A percentile compares a stretch with the other conserved stretches of the same genome.
Conservation (phyloP, 2,888 invertebrate genomes). For the Acholoe squamosa region DNA sequence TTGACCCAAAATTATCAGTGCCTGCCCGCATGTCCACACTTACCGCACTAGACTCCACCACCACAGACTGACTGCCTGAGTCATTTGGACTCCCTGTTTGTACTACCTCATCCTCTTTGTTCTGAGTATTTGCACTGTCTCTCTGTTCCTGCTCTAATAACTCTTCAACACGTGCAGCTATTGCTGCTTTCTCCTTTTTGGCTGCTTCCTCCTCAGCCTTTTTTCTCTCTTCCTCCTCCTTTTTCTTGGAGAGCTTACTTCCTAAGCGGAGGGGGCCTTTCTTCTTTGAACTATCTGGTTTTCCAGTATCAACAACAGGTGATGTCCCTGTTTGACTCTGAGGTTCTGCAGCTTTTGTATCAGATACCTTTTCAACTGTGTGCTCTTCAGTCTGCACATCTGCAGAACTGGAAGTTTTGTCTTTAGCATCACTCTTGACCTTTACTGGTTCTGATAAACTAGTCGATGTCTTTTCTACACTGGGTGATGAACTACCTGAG, state of each 20-base stretch:
- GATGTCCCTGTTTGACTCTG: background rate
- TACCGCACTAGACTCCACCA: too few species aligned
- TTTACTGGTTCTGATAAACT: background rate
- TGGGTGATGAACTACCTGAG: background rate
- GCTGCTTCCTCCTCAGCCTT: slow-evolving; percentile 64
- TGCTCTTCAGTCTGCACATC: background rate
- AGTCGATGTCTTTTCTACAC: background rate
- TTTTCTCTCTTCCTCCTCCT: background rate
- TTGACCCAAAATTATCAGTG: background rate
- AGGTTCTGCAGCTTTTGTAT: background rate
- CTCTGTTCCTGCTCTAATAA: background rate
- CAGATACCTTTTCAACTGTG: background rate
- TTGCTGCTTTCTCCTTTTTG: background rate
- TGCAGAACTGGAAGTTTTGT: background rate
- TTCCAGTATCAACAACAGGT: background rate
- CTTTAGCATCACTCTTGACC: background rate
- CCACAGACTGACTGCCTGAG: background rate
- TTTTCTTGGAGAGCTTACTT: slow-evolving; percentile 44
- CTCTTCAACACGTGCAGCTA: background rate
- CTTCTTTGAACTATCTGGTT: background rate
- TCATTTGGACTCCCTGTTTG: background rate
- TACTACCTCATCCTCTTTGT: background rate
- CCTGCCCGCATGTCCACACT: background rate
- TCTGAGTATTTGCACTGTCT: background rate
- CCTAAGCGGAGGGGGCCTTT: slow-evolving; percentile 21